Base-by-base conservation (phyloP, 1,140 invertebrate species). In the Conus ventricosus region DNA sequence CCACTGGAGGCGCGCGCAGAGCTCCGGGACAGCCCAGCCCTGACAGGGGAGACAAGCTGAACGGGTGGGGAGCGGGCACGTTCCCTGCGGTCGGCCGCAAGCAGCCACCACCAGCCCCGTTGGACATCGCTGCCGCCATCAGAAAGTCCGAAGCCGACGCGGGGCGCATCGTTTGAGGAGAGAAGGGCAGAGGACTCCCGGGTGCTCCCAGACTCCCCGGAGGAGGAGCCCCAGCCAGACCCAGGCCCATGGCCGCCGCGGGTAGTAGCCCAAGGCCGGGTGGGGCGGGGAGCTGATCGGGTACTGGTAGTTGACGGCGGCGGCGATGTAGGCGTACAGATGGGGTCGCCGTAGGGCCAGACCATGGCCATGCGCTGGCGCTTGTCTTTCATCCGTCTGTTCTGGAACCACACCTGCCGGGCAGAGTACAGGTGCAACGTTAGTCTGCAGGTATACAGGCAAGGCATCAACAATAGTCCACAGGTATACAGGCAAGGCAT, bases 361-460 rank as follows among this genome's bases (percentile, higher is more conserved):
- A 98, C 97, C 84, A 99, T 96, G 0, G 98, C 97, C 95, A 99
- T 97, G 13, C 98, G 95, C 94, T 99, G 98, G 0, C 99, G 96
- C 92, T 99, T 99, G 95, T 99, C 98, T 94, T 99, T 99, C 99
- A 99, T 99, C n/a, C 99, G 96, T 20, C 99, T 96, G 93, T 99
- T 99, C 96, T 99, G 99, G 94, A 99, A 99, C 99, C 99, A 99
- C 5, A 99, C 98, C 98, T 98, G 96, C 2, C 95, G 11, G 6
- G 27, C n/a, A 71, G 60, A 54, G 27, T 39, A 13, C n/a, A n/a
- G 76, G 3, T 80, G n/a, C 25, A 51, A 80, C n/a, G 76, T 80
- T 25, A n/a, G 39, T 39, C 39, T 3, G 39, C 39, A 39, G 39
- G 15, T 71, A n/a, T 71, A 71, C 15, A n/a, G n/a, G 15, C n/a